Evolutionary conservation across 2,113 vertebrate genomes (phyloP).

Genomic region (Oncorhynchus tshawytscha): DNA sequence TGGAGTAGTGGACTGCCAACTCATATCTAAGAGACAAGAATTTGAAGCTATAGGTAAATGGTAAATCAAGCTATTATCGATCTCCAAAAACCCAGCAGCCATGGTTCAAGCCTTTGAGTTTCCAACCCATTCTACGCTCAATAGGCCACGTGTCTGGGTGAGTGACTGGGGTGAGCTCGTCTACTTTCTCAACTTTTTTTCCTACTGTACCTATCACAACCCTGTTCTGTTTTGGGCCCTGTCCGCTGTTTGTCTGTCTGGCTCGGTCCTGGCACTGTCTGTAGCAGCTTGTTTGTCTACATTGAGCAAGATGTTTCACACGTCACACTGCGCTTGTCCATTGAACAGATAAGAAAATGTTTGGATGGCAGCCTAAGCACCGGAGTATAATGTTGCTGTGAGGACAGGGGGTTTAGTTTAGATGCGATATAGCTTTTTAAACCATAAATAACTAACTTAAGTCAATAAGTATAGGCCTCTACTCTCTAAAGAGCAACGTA

Average conservation of each 20-base stretch:
- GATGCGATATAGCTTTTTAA: slow-evolving; percentile 36
- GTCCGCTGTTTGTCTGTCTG: slow-evolving; percentile 8
- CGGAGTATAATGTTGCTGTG: slow-evolving; percentile 26
- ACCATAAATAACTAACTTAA: slow-evolving; percentile 20
- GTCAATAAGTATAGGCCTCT: slow-evolving; percentile 8
- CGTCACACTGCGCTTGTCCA: slow-evolving; percentile 18
- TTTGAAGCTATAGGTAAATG: background rate
- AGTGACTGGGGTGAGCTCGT: background rate
- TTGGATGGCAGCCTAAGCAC: slow-evolving; percentile 16
- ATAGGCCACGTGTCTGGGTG: slow-evolving; percentile 1
- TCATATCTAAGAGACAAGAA: background rate
- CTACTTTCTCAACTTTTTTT: background rate
- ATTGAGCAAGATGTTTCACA: slow-evolving; percentile 24
- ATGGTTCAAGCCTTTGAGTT: slow-evolving; percentile 8
- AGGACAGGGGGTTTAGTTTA: slow-evolving; percentile 41
- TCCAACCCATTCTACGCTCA: slow-evolving; percentile 24
- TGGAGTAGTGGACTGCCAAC: slow-evolving; percentile 26
- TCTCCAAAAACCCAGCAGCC: background rate
- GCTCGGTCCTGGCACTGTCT: slow-evolving; percentile 10
- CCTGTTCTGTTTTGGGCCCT: slow-evolving; percentile 15
- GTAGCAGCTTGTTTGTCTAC: slow-evolving; percentile 28
- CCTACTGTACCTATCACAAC: slow-evolving; percentile 25
- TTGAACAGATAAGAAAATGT: slow-evolving; percentile 39
- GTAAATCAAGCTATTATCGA: background rate
- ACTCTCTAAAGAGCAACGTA: slow-evolving; percentile 22